Percentiles rank a stretch among this genome's conserved stretches.
Conservation (phyloP, 2,888 invertebrate species). For the Archips crataeganus region DNA sequence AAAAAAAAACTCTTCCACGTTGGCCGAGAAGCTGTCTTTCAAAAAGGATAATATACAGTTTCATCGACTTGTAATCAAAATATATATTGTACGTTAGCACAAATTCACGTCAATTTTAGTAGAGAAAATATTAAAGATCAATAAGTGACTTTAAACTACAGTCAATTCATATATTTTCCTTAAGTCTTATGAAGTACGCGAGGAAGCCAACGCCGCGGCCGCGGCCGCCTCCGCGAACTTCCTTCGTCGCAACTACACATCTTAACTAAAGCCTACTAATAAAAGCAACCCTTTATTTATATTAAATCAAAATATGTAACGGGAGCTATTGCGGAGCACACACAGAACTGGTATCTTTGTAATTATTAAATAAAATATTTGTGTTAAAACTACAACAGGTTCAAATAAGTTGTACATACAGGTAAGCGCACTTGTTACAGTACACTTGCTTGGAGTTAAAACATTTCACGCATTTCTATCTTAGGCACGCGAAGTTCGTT, state of each 20-base stretch:
- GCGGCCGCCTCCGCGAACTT: background rate
- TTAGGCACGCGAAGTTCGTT: too few relatives aligned
- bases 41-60: slow-evolving; percentile 26
- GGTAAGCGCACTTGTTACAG: slow-evolving; percentile 5
- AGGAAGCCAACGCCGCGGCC: background rate
- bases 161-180: slow-evolving; percentile 4
- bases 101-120: slow-evolving; percentile 17
- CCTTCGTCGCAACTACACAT: background rate
- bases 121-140: slow-evolving; percentile 10
- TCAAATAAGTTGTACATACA: slow-evolving; percentile 11
- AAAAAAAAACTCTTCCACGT: slow-evolving; percentile 44
- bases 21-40: slow-evolving; percentile 43
- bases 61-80: slow-evolving; percentile 28
- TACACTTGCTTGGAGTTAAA: too few relatives aligned
- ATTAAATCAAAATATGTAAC: slow-evolving; percentile 10
- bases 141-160: slow-evolving; percentile 12
- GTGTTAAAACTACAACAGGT: slow-evolving; percentile 8
- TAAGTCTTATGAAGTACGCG: slow-evolving; percentile 18
- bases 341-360: slow-evolving; percentile 12
- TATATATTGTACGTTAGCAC: slow-evolving; percentile 18
- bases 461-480: too few relatives aligned
- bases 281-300: slow-evolving; percentile 16
- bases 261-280: slow-evolving; percentile 31
- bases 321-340: slow-evolving; percentile 30
- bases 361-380: background rate